Base-by-base conservation (phyloP, 2,113 vertebrate genomes). In the Micronycteris hirsuta region DNA sequence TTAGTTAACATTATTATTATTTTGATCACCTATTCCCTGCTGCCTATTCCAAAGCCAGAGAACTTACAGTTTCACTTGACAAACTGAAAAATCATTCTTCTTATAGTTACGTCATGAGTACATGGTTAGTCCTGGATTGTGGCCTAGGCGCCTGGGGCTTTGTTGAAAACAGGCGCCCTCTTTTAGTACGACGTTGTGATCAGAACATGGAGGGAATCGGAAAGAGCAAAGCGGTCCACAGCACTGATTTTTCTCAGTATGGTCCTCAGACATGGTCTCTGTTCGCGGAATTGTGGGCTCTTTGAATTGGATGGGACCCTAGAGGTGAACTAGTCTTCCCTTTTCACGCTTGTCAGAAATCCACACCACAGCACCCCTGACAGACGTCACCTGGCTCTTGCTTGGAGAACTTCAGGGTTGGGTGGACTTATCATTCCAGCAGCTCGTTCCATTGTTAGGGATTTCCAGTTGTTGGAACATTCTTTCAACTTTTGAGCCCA, bases 81-180 rank as follows among this genome's bases (percentile, higher is more conserved):
- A 94, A 92, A 87, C 68, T 20, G 20, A 86, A 82, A 95, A 74
- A n/a, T 65, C 15, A 82, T 81, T 81, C 38, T 86, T 89, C 28
- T 86, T 76, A 80, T 33, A 41, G 58, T 61, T 92, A 86, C 20
- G 14, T 38, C 9, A 63, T 58, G 54, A 93, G 38, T 68, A 54
- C 20, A 19, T 52, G 56, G 15, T 73, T 73, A 78, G 43, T 77
- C n/a, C 28, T 93, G 36, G 7, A 31, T 58, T 82, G 7, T 78
- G 74, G 54, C 8, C 19, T 22, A 71, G 82, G 20, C 77, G 31
- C 81, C 33, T 80, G 52, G 54, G 38, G 28, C 36, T 78, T 89
- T 41, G 14, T 43, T 88, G 47, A 28, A 78, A 86, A 77, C 7
- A 11, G 58, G 43, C n/a, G 41, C 31, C 85, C n/a, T 71, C 14